Percentiles rank a stretch among this genome's conserved stretches.
Conservation (phyloP, 2,888 invertebrate genomes). For the Hemithea aestivaria region DNA sequence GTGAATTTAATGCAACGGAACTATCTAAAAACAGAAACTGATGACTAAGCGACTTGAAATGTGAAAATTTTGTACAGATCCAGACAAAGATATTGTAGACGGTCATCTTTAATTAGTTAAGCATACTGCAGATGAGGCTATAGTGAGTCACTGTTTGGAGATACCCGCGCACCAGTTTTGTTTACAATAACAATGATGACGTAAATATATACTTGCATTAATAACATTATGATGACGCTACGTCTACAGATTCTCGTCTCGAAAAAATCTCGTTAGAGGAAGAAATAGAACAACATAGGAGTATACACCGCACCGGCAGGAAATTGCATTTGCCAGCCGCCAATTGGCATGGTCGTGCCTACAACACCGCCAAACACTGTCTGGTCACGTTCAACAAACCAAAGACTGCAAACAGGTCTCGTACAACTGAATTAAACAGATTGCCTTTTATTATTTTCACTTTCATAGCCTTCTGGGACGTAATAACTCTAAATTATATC, state of each 20-base stretch:
- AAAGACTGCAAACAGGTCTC: conserved; percentile 66
- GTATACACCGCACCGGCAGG: conserved; percentile 35
- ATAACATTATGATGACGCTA: conserved; percentile 2
- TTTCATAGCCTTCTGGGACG: conserved; percentile 50
- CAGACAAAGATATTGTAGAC: conserved; percentile 31
- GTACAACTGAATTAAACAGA: conserved; percentile 55
- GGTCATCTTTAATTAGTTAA: conserved; percentile 36
- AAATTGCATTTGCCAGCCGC: conserved; percentile 41
- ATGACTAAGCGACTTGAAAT: conserved; percentile 24
- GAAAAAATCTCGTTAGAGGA: conserved; percentile 3
- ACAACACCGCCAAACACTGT: conserved; percentile 49
- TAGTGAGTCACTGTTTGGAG: conserved; percentile 40
- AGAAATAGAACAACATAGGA: conserved; percentile 22
- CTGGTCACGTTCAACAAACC: conserved; percentile 76
- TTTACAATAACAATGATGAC: conserved; percentile 29
- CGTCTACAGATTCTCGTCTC: conserved; percentile 8
- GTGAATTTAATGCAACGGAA: conserved; percentile 6
- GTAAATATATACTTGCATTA: conserved; percentile 7
- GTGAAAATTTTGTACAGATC: conserved; percentile 28
- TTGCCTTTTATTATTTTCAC: conserved; percentile 55
- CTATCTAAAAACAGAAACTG: conserved; percentile 8
- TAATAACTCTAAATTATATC: conserved; percentile 55
- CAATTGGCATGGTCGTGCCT: conserved; percentile 56
- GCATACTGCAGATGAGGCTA: conserved; percentile 29
- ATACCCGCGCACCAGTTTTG: conserved; percentile 41